Base-by-base conservation (phyloP, 2,797 vertebrate species). In the Columba guinea region DNA sequence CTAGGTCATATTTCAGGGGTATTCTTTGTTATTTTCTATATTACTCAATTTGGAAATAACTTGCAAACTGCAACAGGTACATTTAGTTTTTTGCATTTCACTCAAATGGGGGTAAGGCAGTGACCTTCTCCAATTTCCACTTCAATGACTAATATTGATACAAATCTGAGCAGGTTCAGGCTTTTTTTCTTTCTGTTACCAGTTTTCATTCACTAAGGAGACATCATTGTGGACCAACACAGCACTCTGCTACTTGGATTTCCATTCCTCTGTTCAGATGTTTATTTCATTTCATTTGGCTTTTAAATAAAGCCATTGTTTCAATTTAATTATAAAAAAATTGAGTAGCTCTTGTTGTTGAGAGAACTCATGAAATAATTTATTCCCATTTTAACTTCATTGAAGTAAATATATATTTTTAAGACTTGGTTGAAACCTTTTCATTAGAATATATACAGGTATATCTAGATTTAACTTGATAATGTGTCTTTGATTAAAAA, bases 171-270 rank as follows among this genome's bases (percentile, higher is more conserved):
- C 8, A 62, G 44, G 52, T 71, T 77, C 26, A 87, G 46, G 18
- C 7, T 62, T 90, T 67, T 87, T 49, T 41, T 90, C 23, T 68
- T 93, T 83, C 53, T 71, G 49, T 80, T 93, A 37, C 48, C 78
- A 28, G 14, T 67, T 53, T 85, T 30, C 32, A 49, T 56, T 60
- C n/a, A 32, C 37, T 87, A 74, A 68, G 37, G 28, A 84, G 46
- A 83, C 10, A 59, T 19, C 7, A 3, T 22, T 84, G 44, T 69
- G 49, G 23, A 71, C 13, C 27, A 22, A 28, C 23, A 62, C 10
- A 75, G 24, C 23, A 44, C 52, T 74, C 56, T 60, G 32, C 68
- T 73, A 4, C 64, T 86, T 84, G 49, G 46, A 55, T 93, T 94
- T 89, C 27, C 32, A 27, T 64, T 91, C 52, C 14, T 93, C 39